Base-by-base conservation (phyloP, 2,113 vertebrate genomes). In the Pycnonotus jocosus region DNA sequence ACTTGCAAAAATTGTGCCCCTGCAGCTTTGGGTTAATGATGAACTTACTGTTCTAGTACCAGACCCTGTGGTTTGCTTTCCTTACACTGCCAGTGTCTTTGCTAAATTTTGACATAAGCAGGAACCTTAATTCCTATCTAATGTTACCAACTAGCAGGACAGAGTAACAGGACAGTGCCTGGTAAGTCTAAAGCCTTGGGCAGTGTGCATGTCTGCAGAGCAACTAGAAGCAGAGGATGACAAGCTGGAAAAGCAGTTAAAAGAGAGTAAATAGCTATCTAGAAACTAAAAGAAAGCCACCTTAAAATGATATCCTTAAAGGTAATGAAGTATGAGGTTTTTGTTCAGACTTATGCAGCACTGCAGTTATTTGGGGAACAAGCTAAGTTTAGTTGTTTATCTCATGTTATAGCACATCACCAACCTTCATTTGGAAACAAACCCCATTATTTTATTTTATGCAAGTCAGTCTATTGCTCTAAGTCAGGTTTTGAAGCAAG, bases 401-500 rank as follows among this genome's bases (percentile, higher is more conserved):
- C 68, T 64, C 7, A 68, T 70, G 44, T 81, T 72, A 66, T 14
- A 58, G 25, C 37, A 83, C 2, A 33, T 25, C 20, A 62, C 13
- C 13, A 42, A 57, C 27, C 20, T 66, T 58, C 70, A 57, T 35
- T 51, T 65, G 50, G 53, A 86, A 91, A 48, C 15, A 88, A 93
- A 71, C 0, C 12, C 15, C 19, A 60, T 33, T 66, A 51, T 88
- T 95, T 91, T 44, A 66, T 54, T 89, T 93, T 62, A 70, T 37
- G 60, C 6, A 53, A 47, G 33, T 73, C 23, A 66, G 65, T 86
- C 76, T 69, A 33, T 6, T 6, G 69, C 24, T 72, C 31, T 61
- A 81, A 31, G 53, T 71, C 40, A 80, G 31, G 22, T 74, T 85
- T 73, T 64, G 72, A 93, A 86, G 25, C 28, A 93, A 90, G 90